phyloP scores from a whole-genome alignment of 2,888 invertebrate species.

The Labia minor region DNA sequence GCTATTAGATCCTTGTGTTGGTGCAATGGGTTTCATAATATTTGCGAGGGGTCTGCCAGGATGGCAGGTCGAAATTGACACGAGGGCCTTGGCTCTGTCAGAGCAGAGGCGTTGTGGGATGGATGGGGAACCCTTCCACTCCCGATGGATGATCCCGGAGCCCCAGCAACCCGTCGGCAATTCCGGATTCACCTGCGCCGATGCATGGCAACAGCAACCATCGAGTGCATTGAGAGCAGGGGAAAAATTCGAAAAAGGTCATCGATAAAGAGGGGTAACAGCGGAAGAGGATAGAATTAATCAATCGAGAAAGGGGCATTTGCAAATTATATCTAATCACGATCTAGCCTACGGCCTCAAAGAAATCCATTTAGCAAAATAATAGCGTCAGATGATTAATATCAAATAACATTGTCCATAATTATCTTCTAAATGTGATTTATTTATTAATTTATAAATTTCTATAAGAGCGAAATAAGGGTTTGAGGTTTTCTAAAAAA shows the following conservation, averaged over 20 bases:
- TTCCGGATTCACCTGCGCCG: constrained; percentile 13
- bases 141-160: neutral
- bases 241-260: constrained; percentile 13
- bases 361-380: too few relatives aligned
- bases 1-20: neutral
- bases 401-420: too few relatives aligned
- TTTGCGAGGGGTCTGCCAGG: neutral
- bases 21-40: constrained; percentile 1
- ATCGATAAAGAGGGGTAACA: constrained; percentile 1
- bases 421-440: too few relatives aligned
- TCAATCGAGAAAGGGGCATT: constrained; percentile 2
- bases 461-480: too few relatives aligned
- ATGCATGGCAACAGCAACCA: neutral
- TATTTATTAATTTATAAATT: too few relatives aligned
- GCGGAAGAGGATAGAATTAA: constrained; percentile 8
- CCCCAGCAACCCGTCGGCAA: neutral
- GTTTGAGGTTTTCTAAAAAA: too few relatives aligned
- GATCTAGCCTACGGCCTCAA: neutral
- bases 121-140: neutral
- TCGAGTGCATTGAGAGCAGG: neutral
- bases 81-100: neutral
- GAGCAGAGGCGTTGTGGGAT: too few relatives aligned
- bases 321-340: neutral
- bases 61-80: neutral
- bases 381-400: too few relatives aligned